phyloP scores from a whole-genome alignment of 2,797 vertebrate genomes.

The Ctenochaetus hawaiiensis region DNA sequence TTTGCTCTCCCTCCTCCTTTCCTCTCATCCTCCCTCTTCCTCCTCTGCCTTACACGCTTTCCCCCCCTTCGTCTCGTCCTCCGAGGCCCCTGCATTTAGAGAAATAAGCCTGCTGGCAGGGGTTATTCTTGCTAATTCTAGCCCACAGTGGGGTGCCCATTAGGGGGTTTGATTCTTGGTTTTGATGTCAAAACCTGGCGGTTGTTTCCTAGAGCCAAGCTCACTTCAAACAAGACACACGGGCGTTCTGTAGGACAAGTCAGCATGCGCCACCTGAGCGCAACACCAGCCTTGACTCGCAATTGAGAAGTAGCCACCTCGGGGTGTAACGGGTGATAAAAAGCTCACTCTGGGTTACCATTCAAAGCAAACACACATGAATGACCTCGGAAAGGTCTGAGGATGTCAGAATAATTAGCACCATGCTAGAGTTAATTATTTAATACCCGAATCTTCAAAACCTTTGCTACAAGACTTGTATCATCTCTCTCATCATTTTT shows the following conservation, averaged over 20 bases:
- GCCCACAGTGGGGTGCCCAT: conserved; percentile 84
- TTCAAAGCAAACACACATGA: conserved; percentile 42
- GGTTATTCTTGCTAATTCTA: conserved; percentile 84
- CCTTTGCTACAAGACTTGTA: conserved; percentile 45
- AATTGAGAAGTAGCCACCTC: conserved; percentile 39
- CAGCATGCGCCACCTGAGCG: conserved; percentile 73
- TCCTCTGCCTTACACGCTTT: conserved; percentile 41
- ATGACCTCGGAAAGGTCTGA: conserved; percentile 38
- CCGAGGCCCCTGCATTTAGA: conserved; percentile 79
- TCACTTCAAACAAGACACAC: conserved; percentile 80
- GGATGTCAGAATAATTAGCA: conserved; percentile 56
- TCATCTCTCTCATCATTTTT: conserved; percentile 62
- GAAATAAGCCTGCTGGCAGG: conserved; percentile 83
- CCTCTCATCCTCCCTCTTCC: conserved; percentile 18
- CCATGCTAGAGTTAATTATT: conserved; percentile 46
- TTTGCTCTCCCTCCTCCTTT: conserved; percentile 37
- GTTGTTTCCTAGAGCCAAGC: conserved; percentile 83
- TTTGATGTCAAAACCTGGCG: conserved; percentile 86
- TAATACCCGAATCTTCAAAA: conserved; percentile 51
- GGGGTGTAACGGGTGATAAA: background rate
- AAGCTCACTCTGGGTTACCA: conserved; percentile 8
- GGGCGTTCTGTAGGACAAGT: conserved; percentile 68
- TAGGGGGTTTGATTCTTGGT: conserved; percentile 83
- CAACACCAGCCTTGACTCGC: conserved; percentile 48
- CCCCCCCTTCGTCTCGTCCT: conserved; percentile 60